Evolutionary conservation across 2,888 invertebrate species (phyloP).

Genomic region (Podabrus alpinus): DNA sequence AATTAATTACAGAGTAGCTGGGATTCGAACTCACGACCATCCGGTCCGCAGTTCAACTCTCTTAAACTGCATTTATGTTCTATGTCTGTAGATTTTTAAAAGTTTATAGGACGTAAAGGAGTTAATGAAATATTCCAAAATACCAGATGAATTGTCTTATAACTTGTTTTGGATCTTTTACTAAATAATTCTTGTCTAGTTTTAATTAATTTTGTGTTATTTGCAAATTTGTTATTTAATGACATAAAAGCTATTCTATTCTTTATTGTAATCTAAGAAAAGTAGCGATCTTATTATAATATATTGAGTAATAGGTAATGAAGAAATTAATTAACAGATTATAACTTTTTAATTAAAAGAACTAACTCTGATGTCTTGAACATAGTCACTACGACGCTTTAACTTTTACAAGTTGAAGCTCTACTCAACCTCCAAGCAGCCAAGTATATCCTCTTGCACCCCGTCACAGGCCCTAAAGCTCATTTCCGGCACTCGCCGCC

Average conservation of each 20-base stretch:
- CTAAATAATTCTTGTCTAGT: not conserved
- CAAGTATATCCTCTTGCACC: conserved; percentile 32
- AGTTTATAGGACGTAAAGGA: too few species aligned
- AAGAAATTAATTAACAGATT: conserved; percentile 7
- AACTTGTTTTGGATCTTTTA: not conserved
- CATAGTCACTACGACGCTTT: conserved; percentile 13
- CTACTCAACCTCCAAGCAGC: conserved; percentile 14
- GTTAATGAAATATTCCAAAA: too few species aligned
- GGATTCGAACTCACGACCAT: too few species aligned
- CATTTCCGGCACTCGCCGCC: conserved; percentile 70
- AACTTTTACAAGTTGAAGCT: conserved; percentile 25
- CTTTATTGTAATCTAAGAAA: not conserved
- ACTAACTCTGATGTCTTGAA: conserved; percentile 19
- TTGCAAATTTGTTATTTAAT: not conserved
- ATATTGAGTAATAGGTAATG: not conserved
- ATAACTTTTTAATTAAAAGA: conserved; percentile 20
- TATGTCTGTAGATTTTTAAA: too few species aligned
- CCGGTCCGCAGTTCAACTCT: too few species aligned
- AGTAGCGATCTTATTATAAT: not conserved
- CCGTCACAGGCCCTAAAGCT: conserved; percentile 61
- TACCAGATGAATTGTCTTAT: too few species aligned
- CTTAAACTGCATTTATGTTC: too few species aligned
- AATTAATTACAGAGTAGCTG: too few species aligned
- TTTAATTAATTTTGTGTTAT: not conserved
- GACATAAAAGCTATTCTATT: not conserved